Base-by-base conservation (phyloP, 2,797 vertebrate genomes). In the Bradypodion pumilum region DNA sequence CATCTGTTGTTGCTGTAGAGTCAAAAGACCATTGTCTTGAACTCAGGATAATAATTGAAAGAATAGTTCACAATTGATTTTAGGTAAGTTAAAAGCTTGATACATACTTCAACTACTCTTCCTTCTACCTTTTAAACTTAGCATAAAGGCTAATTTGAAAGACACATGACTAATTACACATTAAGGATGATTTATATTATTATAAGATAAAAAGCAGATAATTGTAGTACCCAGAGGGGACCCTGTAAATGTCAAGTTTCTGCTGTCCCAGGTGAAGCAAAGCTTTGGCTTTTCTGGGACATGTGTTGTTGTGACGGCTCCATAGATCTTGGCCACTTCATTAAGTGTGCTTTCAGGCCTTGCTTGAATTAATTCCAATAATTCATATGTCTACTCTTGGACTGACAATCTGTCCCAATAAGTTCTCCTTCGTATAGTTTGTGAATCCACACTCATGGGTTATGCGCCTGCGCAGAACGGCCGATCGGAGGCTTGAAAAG, bases 11-110 rank as follows among this genome's bases (percentile, higher is more conserved):
- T 56, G 32, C 78, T 56, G 23, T 0, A 19, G 37, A 83, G 87
- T 79, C 80, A 90, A 90, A 87, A 89, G 90, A 80, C 86, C 83
- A 59, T 83, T 85, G 89, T 90, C 90, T 83, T 80, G 81, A 89
- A 81, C 89, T 88, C 40, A 29, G 81, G 77, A 70, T 70, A 29
- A 91, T 85, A 83, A 66, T 83, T 75, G 70, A 79, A 89, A 82
- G 82, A 86, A 74, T 78, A 21, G 42, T 85, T 89, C 60, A 70
- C 86, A 83, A 83, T 68, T 89, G 84, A 87, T 85, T 91, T 90
- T 56, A 76, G 77, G 74, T 69, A 82, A 63, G 74, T 83, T 90
- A 66, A 85, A 85, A 2, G 75, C 79, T 82, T 88, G 32, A 72
- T 63, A 88, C 78, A 65, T 2, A 80, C 86, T 80, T 85, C 73